A percentile compares a stretch with the other conserved stretches of the same genome.
These are phyloP conservation scores for Microtus pennsylvanicus DNA, from an alignment of 2,113 vertebrate species.

Conservation along the genomic window DNA sequence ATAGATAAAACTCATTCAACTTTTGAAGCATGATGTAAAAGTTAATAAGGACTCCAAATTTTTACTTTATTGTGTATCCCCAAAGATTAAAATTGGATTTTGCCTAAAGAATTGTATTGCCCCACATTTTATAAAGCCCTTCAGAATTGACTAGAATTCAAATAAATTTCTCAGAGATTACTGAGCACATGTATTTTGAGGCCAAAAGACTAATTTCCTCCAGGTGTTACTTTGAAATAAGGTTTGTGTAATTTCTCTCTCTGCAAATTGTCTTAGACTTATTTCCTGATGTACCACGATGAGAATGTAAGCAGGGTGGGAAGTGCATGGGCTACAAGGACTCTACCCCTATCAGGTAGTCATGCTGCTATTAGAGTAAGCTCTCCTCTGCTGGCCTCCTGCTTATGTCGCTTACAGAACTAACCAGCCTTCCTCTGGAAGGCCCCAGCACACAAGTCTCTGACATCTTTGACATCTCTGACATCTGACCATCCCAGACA, in stretches of 20 bases:
- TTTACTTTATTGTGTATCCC: not conserved
- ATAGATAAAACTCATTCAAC: not conserved
- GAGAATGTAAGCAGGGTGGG: not conserved
- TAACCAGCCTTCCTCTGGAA: too few species aligned
- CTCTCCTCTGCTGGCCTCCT: too few species aligned
- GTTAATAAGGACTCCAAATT: not conserved
- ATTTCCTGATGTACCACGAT: not conserved
- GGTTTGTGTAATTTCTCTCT: not conserved
- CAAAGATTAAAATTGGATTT: not conserved
- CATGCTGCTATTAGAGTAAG: not conserved
- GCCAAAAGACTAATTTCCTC: not conserved
- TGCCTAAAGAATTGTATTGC: not conserved
- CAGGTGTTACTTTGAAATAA: not conserved
- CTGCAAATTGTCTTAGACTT: not conserved
- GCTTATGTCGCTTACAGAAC: not conserved
- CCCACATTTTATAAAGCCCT: not conserved
- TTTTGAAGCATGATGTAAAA: not conserved
- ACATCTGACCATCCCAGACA: not conserved
- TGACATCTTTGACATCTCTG: not conserved
- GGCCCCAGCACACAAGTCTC: accelerated
- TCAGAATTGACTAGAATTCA: not conserved
- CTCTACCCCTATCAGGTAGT: not conserved
- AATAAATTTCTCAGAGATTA: not conserved
- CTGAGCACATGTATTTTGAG: not conserved
- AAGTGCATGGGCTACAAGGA: too few species aligned